A percentile compares a stretch with the other conserved stretches of the same genome.
phyloP scores from a whole-genome alignment of 2,888 invertebrate genomes.

The Heliconius aoede region DNA sequence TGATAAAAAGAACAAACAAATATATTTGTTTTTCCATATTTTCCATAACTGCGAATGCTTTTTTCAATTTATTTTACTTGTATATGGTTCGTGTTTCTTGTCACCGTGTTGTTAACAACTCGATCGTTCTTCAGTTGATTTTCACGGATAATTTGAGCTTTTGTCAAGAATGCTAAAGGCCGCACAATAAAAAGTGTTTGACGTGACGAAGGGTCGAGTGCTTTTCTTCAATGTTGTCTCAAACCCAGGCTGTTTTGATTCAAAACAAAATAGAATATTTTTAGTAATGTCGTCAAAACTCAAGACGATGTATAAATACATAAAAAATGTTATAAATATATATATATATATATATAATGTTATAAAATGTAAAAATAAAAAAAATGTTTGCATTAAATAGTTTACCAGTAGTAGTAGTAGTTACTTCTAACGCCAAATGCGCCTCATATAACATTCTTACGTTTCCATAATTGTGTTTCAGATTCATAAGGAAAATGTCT shows the following conservation, averaged over 20 bases:
- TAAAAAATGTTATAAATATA: too few relatives aligned
- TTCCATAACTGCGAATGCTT: not conserved
- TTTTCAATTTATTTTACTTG: not conserved
- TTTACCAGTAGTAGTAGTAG: too few relatives aligned
- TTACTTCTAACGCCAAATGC: not conserved
- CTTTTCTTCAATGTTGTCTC: conserved; percentile 10
- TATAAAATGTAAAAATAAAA: too few relatives aligned
- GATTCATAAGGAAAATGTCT: not conserved
- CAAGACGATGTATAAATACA: too few relatives aligned
- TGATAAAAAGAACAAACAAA: too few relatives aligned
- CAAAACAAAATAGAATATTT: conserved; percentile 4
- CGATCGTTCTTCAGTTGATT: conserved; percentile 27
- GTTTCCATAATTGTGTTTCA: not conserved
- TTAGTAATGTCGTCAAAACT: not conserved
- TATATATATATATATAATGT: too few relatives aligned
- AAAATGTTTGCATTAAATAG: not conserved
- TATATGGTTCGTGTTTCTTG: not conserved
- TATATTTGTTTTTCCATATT: not conserved
- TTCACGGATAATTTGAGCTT: conserved; percentile 37
- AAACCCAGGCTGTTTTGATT: not conserved
- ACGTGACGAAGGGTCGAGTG: conserved; percentile 33
- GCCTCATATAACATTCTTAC: not conserved
- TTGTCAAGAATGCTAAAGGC: conserved; percentile 25
- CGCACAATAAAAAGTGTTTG: conserved; percentile 36
- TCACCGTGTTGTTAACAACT: not conserved